A percentile compares a stretch with the other conserved stretches of the same genome.
Conservation (phyloP, 2,888 invertebrate species). For the Meghimatium bilineatum region DNA sequence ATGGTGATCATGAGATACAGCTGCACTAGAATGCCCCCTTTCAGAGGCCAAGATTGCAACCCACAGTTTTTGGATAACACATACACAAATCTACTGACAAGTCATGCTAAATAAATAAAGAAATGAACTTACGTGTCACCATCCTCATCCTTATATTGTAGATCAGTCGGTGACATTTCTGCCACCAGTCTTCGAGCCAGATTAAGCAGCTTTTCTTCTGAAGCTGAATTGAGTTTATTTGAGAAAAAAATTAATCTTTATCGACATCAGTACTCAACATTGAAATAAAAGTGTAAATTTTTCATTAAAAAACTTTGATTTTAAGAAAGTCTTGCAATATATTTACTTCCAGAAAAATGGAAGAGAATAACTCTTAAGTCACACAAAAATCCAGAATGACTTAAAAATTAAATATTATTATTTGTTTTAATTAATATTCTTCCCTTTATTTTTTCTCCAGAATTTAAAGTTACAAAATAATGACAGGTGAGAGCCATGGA, state of each 20-base stretch:
- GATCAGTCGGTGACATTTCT: constrained; percentile 59
- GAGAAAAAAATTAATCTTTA: neutral
- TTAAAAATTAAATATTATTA: neutral
- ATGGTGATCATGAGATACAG: too few relatives aligned
- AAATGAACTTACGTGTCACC: constrained; percentile 66
- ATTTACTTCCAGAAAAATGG: neutral
- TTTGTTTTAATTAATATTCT: too few relatives aligned
- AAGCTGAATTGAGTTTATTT: neutral
- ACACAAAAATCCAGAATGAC: neutral
- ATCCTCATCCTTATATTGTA: constrained; percentile 62
- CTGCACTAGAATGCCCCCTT: too few relatives aligned
- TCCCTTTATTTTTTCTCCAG: too few relatives aligned
- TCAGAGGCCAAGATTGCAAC: too few relatives aligned
- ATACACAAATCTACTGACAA: too few relatives aligned
- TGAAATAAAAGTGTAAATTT: too few relatives aligned
- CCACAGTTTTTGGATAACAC: too few relatives aligned
- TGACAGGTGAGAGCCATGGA: too few relatives aligned
- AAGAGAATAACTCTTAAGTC: neutral
- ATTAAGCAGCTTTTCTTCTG: constrained; percentile 50
- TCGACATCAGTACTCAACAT: neutral
- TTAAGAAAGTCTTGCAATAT: too few relatives aligned
- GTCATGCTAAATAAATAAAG: neutral
- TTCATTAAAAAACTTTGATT: too few relatives aligned
- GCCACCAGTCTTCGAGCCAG: constrained; percentile 66
- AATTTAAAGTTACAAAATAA: too few relatives aligned